A percentile compares a stretch with the other conserved stretches of the same genome.
Evolutionary conservation across 2,888 invertebrate species (phyloP).

Genomic region (Phytoseiulus persimilis): DNA sequence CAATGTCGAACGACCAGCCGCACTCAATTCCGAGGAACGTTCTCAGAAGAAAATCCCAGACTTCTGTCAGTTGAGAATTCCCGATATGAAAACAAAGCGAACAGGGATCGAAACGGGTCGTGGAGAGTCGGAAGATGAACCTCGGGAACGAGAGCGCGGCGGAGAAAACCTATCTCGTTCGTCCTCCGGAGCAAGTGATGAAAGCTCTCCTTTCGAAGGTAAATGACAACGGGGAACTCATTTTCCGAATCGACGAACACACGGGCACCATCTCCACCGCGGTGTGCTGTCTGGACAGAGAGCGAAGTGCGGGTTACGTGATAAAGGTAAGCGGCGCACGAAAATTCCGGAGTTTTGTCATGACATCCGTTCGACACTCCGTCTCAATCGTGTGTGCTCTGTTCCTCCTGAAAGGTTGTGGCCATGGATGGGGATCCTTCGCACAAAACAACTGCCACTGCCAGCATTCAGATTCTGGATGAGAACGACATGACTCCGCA

Average conservation of each 20-base stretch:
- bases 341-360: no score
- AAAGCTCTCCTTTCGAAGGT: slow-evolving; percentile 40
- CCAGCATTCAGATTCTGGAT: slow-evolving; percentile 51
- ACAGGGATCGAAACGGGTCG: no score
- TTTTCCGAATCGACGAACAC: slow-evolving; percentile 50
- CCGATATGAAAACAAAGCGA: no score
- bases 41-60: no score
- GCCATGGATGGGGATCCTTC: slow-evolving; percentile 45
- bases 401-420: slow-evolving; percentile 41
- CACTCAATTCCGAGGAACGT: no score
- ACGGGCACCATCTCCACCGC: slow-evolving; percentile 48
- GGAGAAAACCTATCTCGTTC: not conserved
- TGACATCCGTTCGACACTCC: no score
- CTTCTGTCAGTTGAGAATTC: no score
- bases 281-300: slow-evolving; percentile 47
- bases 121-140: no score
- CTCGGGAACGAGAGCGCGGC: not conserved
- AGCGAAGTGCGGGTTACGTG: slow-evolving; percentile 46
- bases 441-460: slow-evolving; percentile 49
- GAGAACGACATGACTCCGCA: slow-evolving; percentile 54
- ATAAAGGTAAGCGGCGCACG: slow-evolving; percentile 45
- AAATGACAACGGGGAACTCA: slow-evolving; percentile 48
- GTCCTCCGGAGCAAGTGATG: not conserved
- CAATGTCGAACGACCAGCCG: no score
- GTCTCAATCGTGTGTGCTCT: no score